Evolutionary conservation across 2,888 invertebrate genomes (phyloP).

Genomic region (Nasonia oneida): DNA sequence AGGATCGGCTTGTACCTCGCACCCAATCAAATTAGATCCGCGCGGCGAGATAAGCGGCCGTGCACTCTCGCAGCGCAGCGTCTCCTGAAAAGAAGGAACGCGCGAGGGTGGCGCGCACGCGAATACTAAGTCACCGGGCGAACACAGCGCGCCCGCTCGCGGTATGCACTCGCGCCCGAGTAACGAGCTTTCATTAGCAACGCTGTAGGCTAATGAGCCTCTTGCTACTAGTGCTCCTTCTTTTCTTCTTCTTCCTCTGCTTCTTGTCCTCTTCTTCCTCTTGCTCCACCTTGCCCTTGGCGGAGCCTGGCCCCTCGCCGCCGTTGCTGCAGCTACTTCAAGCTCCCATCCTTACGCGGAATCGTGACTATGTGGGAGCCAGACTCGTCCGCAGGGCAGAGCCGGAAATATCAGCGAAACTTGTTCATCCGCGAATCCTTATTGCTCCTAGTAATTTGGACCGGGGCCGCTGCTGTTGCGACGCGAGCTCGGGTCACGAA

Average conservation of each 20-base stretch:
- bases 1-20: slow-evolving; percentile 77
- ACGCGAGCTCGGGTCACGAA: too few relatives aligned
- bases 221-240: slow-evolving; percentile 17
- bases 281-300: not conserved
- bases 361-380: slow-evolving; percentile 19
- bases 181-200: slow-evolving; percentile 79
- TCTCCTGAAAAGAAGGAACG: not conserved
- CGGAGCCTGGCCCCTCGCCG: not conserved
- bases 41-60: slow-evolving; percentile 72
- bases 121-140: slow-evolving; percentile 15
- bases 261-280: not conserved
- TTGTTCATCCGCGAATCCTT: slow-evolving; percentile 10
- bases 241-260: not conserved
- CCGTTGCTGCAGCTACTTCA: slow-evolving; percentile 1
- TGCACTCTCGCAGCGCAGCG: not conserved
- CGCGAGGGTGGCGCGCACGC: slow-evolving; percentile 19
- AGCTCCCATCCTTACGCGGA: slow-evolving; percentile 60
- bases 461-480: too few relatives aligned
- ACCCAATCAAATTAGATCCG: slow-evolving; percentile 77
- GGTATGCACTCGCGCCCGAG: slow-evolving; percentile 60
- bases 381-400: not conserved
- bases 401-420: not conserved
- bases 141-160: not conserved
- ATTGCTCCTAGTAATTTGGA: too few relatives aligned
- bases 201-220: slow-evolving; percentile 78